Evolutionary conservation across 2,888 invertebrate genomes (phyloP).

Genomic region (Leptopterna dolabrata): DNA sequence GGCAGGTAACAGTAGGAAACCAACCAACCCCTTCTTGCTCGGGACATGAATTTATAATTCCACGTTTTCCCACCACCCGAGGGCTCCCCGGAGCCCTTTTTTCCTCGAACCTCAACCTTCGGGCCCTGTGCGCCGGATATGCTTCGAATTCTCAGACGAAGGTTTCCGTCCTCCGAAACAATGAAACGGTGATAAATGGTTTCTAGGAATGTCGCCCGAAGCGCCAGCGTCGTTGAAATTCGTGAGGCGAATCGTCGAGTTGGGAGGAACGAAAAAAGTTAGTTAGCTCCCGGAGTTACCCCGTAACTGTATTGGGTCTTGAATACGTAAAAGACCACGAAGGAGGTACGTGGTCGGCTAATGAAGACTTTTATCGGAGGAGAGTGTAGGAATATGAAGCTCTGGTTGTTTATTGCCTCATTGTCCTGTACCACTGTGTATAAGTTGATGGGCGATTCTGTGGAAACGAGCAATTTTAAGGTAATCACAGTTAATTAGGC

Average conservation of each 20-base stretch:
- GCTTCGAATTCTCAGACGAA: neutral
- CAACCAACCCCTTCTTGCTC: neutral
- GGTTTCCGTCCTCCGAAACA: neutral
- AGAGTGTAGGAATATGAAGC: neutral
- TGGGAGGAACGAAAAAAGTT: neutral
- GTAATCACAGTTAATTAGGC: neutral
- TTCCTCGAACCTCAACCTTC: neutral
- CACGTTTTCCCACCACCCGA: neutral
- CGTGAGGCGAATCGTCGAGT: neutral
- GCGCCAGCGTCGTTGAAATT: neutral
- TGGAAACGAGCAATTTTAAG: neutral
- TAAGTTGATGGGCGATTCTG: neutral
- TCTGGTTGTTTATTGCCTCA: neutral
- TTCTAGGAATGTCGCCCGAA: neutral
- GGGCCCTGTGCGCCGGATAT: neutral
- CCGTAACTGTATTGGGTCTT: neutral
- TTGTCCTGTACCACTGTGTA: neutral
- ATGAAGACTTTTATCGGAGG: neutral
- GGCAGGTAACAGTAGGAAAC: too few relatives aligned
- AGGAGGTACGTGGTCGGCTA: neutral
- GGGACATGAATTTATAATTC: neutral
- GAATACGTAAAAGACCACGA: neutral
- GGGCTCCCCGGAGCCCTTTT: neutral
- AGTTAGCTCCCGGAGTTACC: neutral
- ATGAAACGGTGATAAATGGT: neutral